A percentile compares a stretch with the other conserved stretches of the same genome.
These are phyloP conservation scores for Novumbra hubbsi DNA, from an alignment of 2,797 vertebrate genomes.

Conservation along the genomic window DNA sequence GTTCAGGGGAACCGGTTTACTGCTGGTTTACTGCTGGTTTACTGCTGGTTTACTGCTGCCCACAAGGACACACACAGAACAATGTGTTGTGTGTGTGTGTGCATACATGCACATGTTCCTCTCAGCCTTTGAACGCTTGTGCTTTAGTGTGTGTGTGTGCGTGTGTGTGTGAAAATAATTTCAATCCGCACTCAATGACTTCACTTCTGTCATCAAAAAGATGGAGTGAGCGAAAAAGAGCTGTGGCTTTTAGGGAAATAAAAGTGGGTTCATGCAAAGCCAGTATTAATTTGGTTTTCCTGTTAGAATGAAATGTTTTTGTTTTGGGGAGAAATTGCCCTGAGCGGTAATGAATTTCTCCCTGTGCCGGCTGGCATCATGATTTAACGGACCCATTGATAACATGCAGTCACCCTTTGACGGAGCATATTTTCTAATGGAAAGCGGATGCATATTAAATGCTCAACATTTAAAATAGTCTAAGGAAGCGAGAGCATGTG, in stretches of 20 bases:
- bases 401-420: conserved; percentile 74
- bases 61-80: too few relatives aligned
- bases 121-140: conserved; percentile 31
- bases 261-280: conserved; percentile 76
- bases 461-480: conserved; percentile 75
- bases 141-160: conserved; percentile 16
- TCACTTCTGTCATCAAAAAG: conserved; percentile 64
- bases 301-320: conserved; percentile 80
- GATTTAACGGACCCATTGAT: conserved; percentile 82
- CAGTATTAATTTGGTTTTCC: conserved; percentile 79
- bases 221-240: conserved; percentile 67
- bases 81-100: conserved; percentile 21
- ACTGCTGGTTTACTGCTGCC: too few relatives aligned
- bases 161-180: conserved; percentile 68
- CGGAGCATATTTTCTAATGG: conserved; percentile 79
- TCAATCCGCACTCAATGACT: conserved; percentile 60
- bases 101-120: conserved; percentile 14
- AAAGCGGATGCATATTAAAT: conserved; percentile 82
- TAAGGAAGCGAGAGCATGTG: not conserved
- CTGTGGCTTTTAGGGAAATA: conserved; percentile 77
- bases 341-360: conserved; percentile 78
- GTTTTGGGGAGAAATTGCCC: conserved; percentile 80
- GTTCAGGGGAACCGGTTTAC: too few relatives aligned
- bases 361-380: conserved; percentile 70
- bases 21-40: too few relatives aligned